Evolutionary conservation across 2,113 vertebrate genomes (phyloP).

Genomic region (Dascyllus trimaculatus): DNA sequence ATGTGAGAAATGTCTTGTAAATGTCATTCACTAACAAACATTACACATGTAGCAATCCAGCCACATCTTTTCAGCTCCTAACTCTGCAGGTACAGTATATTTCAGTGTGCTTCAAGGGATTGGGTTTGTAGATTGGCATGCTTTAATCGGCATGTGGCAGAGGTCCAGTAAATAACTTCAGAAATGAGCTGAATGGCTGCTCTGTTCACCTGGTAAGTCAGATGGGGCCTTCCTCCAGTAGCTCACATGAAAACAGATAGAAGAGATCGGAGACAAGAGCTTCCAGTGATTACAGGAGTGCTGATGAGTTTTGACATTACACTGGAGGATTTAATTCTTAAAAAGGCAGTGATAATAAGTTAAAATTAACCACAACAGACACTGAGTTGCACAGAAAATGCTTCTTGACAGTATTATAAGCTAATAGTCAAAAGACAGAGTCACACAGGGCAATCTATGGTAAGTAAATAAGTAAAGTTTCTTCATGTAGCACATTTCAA

Average conservation of each 20-base stretch:
- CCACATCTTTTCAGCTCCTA: constrained; percentile 8
- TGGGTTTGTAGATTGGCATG: constrained; percentile 31
- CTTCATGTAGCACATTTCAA: too few species aligned
- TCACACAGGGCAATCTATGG: neutral
- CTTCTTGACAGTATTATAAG: too few species aligned
- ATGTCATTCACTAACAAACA: neutral
- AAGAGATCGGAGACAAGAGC: constrained; percentile 16
- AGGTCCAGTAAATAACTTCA: constrained; percentile 64
- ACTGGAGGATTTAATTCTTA: neutral
- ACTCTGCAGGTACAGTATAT: constrained; percentile 16
- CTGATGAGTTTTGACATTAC: neutral
- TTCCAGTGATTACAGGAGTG: neutral
- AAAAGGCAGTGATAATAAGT: neutral
- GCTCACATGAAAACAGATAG: constrained; percentile 22
- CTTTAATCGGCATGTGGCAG: constrained; percentile 61
- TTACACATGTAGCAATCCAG: neutral
- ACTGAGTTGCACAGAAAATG: too few species aligned
- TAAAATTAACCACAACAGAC: neutral
- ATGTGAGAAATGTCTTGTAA: neutral
- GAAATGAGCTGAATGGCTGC: constrained; percentile 62
- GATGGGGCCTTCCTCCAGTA: constrained; percentile 26
- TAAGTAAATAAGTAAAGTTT: too few species aligned
- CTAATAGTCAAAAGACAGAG: neutral
- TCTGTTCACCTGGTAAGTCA: constrained; percentile 65
- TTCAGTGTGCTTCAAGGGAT: constrained; percentile 38